These are phyloP conservation scores for Clistopyga incitator DNA, from an alignment of 2,888 invertebrate species.

Conservation along the genomic window DNA sequence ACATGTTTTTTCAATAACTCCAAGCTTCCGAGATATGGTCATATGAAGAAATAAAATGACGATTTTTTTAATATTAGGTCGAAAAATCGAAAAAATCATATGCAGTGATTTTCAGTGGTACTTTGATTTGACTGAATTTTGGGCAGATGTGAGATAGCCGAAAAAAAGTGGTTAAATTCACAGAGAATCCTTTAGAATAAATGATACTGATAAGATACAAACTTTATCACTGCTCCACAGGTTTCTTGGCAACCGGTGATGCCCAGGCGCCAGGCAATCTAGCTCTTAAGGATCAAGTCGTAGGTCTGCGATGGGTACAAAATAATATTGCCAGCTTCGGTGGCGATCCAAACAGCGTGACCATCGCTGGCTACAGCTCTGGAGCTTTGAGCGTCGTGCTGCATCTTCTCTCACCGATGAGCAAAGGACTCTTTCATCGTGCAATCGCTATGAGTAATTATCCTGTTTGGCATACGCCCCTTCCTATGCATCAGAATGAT, in stretches of 20 bases:
- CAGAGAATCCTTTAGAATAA: background rate
- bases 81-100: too few relatives aligned
- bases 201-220: background rate
- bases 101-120: too few relatives aligned
- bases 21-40: too few relatives aligned
- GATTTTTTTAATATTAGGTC: too few relatives aligned
- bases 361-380: conserved; percentile 86
- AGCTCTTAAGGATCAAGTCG: conserved; percentile 89
- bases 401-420: conserved; percentile 87
- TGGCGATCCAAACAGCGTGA: conserved; percentile 88
- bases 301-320: conserved; percentile 88
- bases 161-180: too few relatives aligned
- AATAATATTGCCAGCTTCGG: conserved; percentile 88
- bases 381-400: conserved; percentile 83
- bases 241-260: conserved; percentile 88
- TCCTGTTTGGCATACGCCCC: conserved; percentile 85
- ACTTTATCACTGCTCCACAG: conserved; percentile 76
- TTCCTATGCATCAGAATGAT: conserved; percentile 85
- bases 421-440: conserved; percentile 88
- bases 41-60: too few relatives aligned
- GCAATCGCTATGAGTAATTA: conserved; percentile 89
- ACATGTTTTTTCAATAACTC: too few relatives aligned
- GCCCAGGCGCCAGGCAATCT: conserved; percentile 88
- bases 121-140: too few relatives aligned
- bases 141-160: too few relatives aligned